Conservation (phyloP, 2,113 vertebrate genomes). For the Procavia capensis region DNA sequence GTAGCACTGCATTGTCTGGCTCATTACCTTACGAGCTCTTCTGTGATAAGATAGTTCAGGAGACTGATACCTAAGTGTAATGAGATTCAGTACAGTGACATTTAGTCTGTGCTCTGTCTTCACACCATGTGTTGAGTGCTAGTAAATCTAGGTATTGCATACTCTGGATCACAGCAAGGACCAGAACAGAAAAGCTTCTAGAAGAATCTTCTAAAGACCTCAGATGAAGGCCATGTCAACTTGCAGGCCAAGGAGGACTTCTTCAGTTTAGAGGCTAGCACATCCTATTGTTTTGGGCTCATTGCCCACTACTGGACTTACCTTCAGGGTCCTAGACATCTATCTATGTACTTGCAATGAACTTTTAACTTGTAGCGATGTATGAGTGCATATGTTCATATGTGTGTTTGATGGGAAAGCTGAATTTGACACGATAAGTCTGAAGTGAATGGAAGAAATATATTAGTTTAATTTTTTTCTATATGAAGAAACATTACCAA, state of each 20-base stretch:
- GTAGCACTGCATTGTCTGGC: rapidly evolving
- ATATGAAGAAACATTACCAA: background rate
- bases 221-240: background rate
- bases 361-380: background rate
- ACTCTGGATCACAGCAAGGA: background rate
- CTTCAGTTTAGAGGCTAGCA: background rate
- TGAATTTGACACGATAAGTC: background rate
- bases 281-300: background rate
- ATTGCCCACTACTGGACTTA: background rate
- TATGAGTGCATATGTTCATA: background rate
- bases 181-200: background rate
- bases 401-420: background rate
- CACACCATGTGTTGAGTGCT: background rate
- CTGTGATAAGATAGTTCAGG: background rate
- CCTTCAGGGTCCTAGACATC: rapidly evolving
- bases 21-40: background rate
- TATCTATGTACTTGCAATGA: no score
- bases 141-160: no score
- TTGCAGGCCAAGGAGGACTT: background rate
- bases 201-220: background rate
- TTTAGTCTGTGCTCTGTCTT: background rate
- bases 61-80: rapidly evolving
- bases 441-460: background rate
- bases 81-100: background rate
- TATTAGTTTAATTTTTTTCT: background rate